Evolutionary conservation across 2,113 vertebrate species (phyloP), one percentile per base, ranked within the genome.

Genomic region (Hippocampus zosterae): DNA sequence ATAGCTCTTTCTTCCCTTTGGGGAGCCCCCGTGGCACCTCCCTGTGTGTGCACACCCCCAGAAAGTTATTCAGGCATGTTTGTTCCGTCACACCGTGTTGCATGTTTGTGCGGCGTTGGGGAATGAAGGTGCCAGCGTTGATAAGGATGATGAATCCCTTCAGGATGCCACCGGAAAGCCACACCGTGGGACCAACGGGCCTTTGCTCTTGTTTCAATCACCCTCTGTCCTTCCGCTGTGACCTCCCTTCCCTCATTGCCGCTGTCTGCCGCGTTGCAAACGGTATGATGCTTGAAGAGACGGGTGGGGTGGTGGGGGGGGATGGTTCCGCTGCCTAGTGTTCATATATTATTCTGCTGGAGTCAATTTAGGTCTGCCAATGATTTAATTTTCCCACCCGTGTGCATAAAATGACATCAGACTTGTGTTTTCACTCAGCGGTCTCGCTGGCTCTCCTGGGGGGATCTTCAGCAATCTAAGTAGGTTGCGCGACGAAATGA

Each of bases 1-100:
- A 81, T 84, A 74, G 73, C 75, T 74, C 68, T 70, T 62, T 62
- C 33, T 62, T 62, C 74, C 63, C 66, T 78, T 72, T 68, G 29
- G 12, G 29, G 12, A 64, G 10, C 21, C 13, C 37, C 62, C 44
- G 42, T 41, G n/a, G 21, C 23, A 25, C 55, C 13, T 27, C 16
- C 16, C 27, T 8, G 12, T 18, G n/a, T 60, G 27, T 33, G 16
- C 7, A 19, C 52, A 23, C 9, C 16, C 18, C 33, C 11, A 16
- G n/a, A 65, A 65, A 19, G 42, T 23, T 0, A 15, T 46, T 27
- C 13, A 13, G 6, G 21, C 5, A 23, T 64, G 44, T 42, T 42
- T 42, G 4, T 40, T 1, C 19, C 40, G 18, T 41, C 40, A n/a
- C 41, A 19, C 59, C 37, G 15, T 1, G 15, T 60, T 16, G 5